Conservation (phyloP, 2,113 vertebrate species). For the Micronycteris hirsuta region DNA sequence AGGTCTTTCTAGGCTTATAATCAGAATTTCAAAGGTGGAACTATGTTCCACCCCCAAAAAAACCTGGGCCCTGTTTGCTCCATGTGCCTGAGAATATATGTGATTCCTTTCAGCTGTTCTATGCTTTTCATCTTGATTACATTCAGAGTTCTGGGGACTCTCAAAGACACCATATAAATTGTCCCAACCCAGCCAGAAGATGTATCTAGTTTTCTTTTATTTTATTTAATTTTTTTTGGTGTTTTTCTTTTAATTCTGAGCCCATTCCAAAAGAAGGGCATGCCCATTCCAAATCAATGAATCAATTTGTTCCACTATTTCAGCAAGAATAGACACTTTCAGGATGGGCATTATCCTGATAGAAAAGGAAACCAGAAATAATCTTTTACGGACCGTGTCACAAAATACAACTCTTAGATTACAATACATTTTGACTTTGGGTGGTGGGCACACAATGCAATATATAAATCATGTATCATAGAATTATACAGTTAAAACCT, state of each 20-base stretch:
- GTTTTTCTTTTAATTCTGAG: slow-evolving; percentile 1
- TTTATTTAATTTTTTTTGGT: neutral
- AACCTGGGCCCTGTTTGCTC: slow-evolving; percentile 67
- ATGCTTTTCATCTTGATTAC: slow-evolving; percentile 69
- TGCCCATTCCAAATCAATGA: slow-evolving; percentile 41
- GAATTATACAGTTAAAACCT: neutral
- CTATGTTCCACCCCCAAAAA: slow-evolving; percentile 24
- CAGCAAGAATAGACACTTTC: slow-evolving; percentile 18
- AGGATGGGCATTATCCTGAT: neutral
- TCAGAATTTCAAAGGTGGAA: neutral
- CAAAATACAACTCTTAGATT: slow-evolving; percentile 6
- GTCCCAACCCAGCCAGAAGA: slow-evolving; percentile 41
- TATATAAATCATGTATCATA: neutral
- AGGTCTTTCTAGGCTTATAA: neutral
- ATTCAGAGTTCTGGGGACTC: slow-evolving; percentile 67
- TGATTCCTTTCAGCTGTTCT: slow-evolving; percentile 77
- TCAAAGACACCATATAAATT: slow-evolving; percentile 48
- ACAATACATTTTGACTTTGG: neutral
- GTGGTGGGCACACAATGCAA: neutral
- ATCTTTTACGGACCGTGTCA: neutral
- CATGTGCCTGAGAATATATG: slow-evolving; percentile 59
- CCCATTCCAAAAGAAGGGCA: slow-evolving; percentile 33
- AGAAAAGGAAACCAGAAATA: slow-evolving; percentile 48
- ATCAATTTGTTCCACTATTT: slow-evolving; percentile 48
- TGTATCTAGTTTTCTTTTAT: neutral